Base-by-base conservation (phyloP, 2,888 invertebrate species). In the Chrysolina oricalcia region DNA sequence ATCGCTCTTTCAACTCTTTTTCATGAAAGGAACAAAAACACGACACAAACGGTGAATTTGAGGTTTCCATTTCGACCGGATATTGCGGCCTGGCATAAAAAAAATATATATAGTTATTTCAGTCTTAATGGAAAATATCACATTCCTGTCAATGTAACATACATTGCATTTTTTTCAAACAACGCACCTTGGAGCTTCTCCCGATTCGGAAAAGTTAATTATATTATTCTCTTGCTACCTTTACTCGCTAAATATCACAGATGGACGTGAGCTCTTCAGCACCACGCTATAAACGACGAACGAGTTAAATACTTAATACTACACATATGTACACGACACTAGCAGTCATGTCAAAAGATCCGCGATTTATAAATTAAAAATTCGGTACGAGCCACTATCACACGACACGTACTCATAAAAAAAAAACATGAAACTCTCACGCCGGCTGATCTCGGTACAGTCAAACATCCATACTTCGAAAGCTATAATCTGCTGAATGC, bases 81-180 rank as follows among this genome's bases (percentile, higher is more conserved):
- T 40, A 65, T 69, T 63, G 59, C 71, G 76, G 75, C 70, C 78
- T 76, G 77, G 70, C 63, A 75, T 85, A 86, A 86, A 87, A 87
- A 85, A 87, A 88, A 88, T 86, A 87, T 87, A 87, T 86, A 85
- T 86, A 87, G 82, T 80, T 87, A 87, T 87, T 88, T 90, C 90
- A 90, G 90, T 90, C 90, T 90, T 89, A 81, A 88, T 88, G 88
- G 89, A 89, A 89, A 89, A 89, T 90, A 90, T 90, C 90, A 90
- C 90, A 89, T 87, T 85, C 86, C 85, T 83, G 85, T 84, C 86
- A 85, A 87, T 86, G 84, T 83, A 78, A 82, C 65, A 68, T 68
- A 80, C 78, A 78, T 77, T 73, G 73, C 68, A 67, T 75, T 73
- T 50, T 70, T 70, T 62, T 64, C 23, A 48, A 69, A 40, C 78